These are phyloP conservation scores for Chamaetylas fuelleborni DNA, from an alignment of 2,113 vertebrate species.

Conservation along the genomic window DNA sequence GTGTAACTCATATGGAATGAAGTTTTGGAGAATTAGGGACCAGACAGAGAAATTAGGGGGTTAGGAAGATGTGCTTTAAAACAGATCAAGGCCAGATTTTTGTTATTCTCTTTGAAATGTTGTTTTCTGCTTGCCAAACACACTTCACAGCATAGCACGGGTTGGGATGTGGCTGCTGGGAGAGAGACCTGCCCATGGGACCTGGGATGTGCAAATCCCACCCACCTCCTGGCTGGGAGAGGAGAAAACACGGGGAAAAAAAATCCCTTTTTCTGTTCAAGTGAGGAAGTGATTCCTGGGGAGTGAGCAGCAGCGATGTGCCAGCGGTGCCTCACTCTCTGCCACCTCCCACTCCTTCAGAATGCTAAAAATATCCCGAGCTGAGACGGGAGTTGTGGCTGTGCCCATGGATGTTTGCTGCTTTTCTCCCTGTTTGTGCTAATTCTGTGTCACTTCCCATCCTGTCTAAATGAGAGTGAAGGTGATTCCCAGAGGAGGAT, in stretches of 20 bases:
- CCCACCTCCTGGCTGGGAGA: background rate
- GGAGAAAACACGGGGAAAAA: background rate
- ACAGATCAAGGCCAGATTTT: background rate
- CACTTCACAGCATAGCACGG: fast-evolving
- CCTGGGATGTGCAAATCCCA: background rate
- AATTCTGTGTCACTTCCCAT: background rate
- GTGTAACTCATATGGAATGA: fast-evolving
- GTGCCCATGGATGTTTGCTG: background rate
- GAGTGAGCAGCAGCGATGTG: background rate
- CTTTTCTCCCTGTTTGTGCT: background rate
- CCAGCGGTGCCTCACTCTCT: background rate
- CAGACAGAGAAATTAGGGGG: background rate
- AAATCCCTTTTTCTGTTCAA: background rate
- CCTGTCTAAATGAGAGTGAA: background rate
- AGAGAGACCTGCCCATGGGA: background rate
- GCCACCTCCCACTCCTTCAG: background rate
- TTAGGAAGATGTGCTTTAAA: background rate
- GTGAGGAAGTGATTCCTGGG: background rate
- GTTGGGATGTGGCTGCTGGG: background rate
- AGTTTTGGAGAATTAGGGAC: background rate
- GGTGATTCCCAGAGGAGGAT: background rate
- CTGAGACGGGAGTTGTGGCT: fast-evolving
- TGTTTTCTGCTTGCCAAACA: background rate
- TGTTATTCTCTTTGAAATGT: background rate
- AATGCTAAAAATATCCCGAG: background rate